phyloP scores from a whole-genome alignment of 2,888 invertebrate genomes.

The Torymus texanus region DNA sequence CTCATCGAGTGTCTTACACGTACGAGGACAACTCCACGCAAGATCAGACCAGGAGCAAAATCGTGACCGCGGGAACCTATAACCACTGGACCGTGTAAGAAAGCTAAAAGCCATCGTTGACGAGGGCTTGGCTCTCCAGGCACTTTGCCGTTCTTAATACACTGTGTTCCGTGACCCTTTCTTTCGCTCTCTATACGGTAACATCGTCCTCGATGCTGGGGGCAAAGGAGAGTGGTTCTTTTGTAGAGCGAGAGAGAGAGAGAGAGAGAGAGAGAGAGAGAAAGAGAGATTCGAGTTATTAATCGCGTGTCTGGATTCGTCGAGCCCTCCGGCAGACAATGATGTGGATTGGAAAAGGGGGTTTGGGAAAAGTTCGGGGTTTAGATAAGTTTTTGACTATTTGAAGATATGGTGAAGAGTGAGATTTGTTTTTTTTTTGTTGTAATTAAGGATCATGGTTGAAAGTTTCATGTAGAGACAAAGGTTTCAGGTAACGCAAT shows the following conservation, averaged over 20 bases:
- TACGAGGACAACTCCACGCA: too few relatives aligned
- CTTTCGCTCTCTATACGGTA: neutral
- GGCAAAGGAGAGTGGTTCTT: neutral
- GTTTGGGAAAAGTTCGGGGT: neutral
- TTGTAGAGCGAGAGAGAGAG: neutral
- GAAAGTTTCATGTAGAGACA: too few relatives aligned
- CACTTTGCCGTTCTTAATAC: neutral
- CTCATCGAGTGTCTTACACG: too few relatives aligned
- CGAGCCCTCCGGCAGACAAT: neutral
- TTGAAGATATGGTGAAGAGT: too few relatives aligned
- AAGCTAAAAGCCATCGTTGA: conserved; percentile 68
- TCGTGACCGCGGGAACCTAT: conserved; percentile 60
- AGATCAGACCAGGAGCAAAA: too few relatives aligned
- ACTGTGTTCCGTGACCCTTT: conserved; percentile 4
- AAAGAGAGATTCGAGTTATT: conserved; percentile 6
- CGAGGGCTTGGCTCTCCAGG: conserved; percentile 17
- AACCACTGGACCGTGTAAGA: conserved; percentile 66
- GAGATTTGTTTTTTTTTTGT: too few relatives aligned
- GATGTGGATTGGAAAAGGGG: neutral
- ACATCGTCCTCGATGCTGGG: neutral
- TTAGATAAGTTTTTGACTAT: too few relatives aligned
- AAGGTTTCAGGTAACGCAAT: too few relatives aligned
- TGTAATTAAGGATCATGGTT: too few relatives aligned
- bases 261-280: neutral
- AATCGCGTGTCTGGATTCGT: conserved; percentile 21